Evolutionary conservation across 2,888 invertebrate genomes (phyloP), one percentile per base, ranked within the genome.

Genomic region (Drosophila mimetica): DNA sequence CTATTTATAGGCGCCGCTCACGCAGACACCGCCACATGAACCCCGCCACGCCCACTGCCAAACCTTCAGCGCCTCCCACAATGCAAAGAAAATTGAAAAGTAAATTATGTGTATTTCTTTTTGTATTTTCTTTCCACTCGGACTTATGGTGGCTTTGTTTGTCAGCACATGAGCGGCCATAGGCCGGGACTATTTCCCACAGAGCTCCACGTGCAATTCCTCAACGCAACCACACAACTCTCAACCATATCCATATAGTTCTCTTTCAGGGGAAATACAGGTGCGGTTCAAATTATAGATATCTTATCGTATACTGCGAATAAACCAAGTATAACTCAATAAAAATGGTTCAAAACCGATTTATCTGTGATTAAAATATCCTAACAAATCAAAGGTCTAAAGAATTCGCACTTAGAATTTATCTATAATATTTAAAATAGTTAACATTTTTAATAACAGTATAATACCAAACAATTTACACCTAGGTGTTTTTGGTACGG

Each of bases 1-100:
- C 85, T 84, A 80, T 76, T 84, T 84, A 76, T 84, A 73, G 88
- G 78, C 72, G 76, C 72, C 65, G 60, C 64, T 44, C 72, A 71
- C 64, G 64, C 72, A 72, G 37, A 42, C 51, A 58, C 20, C 11
- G 9, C 16, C 36, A 51, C 30, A 53, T 20, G 14, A 9, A 37
- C 37, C 13, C 28, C 13, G 46, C 61, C 30, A 30, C 46, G 32
- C 39, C 41, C 22, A 28, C 59, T 18, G 9, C 59, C 14, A 6
- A n/a, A 25, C 6, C 32, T 18, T 14, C 30, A 16, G 5, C 7
- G 32, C 39, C 64, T 9, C 69, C 18, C 50, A 46, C 52, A 47
- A 25, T 39, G 51, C 20, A 8, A 42, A 25, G 53, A 72, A 70
- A 70, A 70, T 63, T 72, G 53, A 63, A 63, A 64, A 77, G 66